Conservation (phyloP, 1,140 invertebrate genomes). For the Drosophila parabipectinata region DNA sequence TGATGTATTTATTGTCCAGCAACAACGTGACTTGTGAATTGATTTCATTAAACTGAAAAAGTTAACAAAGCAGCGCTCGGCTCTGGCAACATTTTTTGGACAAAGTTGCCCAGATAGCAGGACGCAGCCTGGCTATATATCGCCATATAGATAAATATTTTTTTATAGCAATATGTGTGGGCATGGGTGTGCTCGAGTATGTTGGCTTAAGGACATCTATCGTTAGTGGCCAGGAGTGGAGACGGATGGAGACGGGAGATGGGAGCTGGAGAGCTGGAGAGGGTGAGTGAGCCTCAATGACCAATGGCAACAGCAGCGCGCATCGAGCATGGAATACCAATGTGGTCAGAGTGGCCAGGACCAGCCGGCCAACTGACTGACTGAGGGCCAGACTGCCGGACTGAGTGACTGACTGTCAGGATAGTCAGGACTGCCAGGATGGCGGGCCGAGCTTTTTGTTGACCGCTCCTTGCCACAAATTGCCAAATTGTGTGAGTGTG, state of each 20-base stretch:
- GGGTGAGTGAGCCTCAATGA: conserved; percentile 65
- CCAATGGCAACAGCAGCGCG: conserved; percentile 70
- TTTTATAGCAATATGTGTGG: conserved; percentile 45
- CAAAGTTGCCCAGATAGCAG: conserved; percentile 46
- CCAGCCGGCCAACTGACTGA: conserved; percentile 22
- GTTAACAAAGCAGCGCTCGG: conserved; percentile 72
- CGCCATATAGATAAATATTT: conserved; percentile 73
- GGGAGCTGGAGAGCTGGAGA: background rate
- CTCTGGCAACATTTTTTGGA: conserved; percentile 63
- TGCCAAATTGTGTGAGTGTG: conserved; percentile 63
- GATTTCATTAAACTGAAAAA: conserved; percentile 84
- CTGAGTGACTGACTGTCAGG: conserved; percentile 41
- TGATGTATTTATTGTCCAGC: conserved; percentile 84
- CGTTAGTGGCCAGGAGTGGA: conserved; percentile 61
- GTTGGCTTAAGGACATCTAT: conserved; percentile 76
- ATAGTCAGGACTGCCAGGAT: conserved; percentile 19
- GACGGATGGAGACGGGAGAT: background rate
- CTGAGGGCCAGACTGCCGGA: conserved; percentile 20
- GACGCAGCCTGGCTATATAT: conserved; percentile 47
- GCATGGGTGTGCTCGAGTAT: conserved; percentile 33
- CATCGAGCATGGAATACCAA: conserved; percentile 76
- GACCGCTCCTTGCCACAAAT: conserved; percentile 62
- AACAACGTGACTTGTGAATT: conserved; percentile 84
- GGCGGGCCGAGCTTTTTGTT: conserved; percentile 44
- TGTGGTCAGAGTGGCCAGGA: conserved; percentile 62